These are phyloP conservation scores for Limnephilus auricula DNA, from an alignment of 2,888 invertebrate species.

Conservation along the genomic window DNA sequence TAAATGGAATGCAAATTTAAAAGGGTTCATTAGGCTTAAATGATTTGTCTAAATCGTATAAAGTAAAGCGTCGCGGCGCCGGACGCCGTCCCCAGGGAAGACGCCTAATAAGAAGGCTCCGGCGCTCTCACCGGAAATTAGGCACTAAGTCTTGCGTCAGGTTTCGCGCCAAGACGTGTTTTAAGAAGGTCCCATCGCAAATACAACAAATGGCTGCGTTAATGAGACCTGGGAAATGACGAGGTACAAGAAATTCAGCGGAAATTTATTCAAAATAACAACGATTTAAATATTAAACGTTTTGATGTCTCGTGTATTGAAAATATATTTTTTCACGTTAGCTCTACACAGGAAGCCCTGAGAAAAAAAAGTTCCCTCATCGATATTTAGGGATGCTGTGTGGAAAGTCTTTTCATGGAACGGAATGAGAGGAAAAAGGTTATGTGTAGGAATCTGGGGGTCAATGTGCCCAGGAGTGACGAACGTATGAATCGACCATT, in stretches of 20 bases:
- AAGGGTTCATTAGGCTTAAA: conserved; percentile 27
- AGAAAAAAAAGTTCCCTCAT: too few relatives aligned
- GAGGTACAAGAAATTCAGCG: not conserved
- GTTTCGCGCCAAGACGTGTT: conserved; percentile 47
- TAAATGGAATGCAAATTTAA: conserved; percentile 22
- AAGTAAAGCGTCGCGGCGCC: conserved; percentile 32
- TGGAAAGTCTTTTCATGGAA: too few relatives aligned
- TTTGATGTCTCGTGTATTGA: not conserved
- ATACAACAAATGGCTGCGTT: conserved; percentile 15
- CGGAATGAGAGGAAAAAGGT: too few relatives aligned
- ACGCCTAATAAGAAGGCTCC: conserved; percentile 36
- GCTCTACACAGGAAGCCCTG: too few relatives aligned
- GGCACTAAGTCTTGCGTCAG: conserved; percentile 59
- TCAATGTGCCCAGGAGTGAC: too few relatives aligned
- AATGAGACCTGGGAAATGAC: conserved; percentile 12
- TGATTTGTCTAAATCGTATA: conserved; percentile 14
- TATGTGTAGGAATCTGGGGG: too few relatives aligned
- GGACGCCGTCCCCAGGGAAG: conserved; percentile 44
- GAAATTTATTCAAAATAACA: not conserved
- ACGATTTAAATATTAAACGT: not conserved
- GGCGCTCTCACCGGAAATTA: conserved; percentile 57
- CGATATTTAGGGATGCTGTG: too few relatives aligned
- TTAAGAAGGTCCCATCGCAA: conserved; percentile 20
- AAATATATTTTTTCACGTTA: too few relatives aligned
- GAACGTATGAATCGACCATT: too few relatives aligned